Conservation (phyloP, 2,888 invertebrate genomes). For the Plagiodera versicolora region DNA sequence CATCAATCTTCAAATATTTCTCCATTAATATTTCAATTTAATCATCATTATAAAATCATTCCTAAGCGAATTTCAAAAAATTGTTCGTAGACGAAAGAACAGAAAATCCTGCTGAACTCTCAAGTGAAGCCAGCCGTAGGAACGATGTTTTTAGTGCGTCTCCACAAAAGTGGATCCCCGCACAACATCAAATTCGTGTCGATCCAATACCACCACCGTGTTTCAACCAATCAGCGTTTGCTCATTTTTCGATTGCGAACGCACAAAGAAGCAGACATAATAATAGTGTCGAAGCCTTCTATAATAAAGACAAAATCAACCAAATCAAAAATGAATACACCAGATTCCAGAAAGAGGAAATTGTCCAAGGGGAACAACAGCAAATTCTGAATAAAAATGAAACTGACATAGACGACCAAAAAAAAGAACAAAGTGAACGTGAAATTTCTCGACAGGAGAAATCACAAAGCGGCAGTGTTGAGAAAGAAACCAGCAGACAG, state of each 20-base stretch:
- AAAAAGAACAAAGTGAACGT: background rate
- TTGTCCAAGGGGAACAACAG: background rate
- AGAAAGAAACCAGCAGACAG: no score
- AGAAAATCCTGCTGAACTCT: constrained; percentile 10
- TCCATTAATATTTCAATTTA: no score
- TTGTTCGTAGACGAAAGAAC: background rate
- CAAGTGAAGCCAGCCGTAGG: constrained; percentile 21
- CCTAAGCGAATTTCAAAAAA: background rate
- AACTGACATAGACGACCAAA: background rate
- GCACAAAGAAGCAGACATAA: background rate
- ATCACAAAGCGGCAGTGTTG: background rate
- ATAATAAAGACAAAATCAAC: background rate
- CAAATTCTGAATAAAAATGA: background rate
- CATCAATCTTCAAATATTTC: no score
- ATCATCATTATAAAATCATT: no score
- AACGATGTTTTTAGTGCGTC: background rate
- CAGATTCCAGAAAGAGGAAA: background rate
- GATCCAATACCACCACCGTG: constrained; percentile 8
- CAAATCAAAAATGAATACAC: background rate
- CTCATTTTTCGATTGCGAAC: constrained; percentile 19
- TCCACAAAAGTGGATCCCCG: constrained; percentile 11
- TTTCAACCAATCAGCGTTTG: constrained; percentile 29
- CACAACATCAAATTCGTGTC: constrained; percentile 4
- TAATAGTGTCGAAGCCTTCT: background rate
- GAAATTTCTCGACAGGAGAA: background rate